A percentile compares a stretch with the other conserved stretches of the same genome.
These are phyloP conservation scores for Agriopis aurantiaria DNA, from an alignment of 2,888 invertebrate species.

Conservation along the genomic window DNA sequence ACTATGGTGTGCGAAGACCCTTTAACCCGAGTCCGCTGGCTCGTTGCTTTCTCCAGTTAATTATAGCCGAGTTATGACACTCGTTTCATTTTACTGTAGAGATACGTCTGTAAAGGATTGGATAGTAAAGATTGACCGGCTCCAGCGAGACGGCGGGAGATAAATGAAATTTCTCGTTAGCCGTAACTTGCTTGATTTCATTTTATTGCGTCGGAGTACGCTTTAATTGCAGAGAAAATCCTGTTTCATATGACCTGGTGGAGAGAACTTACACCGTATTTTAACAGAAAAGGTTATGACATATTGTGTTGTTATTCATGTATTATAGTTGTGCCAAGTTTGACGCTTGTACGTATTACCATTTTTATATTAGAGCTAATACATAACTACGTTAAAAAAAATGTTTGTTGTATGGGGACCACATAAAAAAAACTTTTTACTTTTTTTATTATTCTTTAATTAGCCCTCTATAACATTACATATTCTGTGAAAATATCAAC, in stretches of 20 bases:
- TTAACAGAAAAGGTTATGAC: background rate
- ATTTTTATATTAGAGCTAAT: too few species aligned
- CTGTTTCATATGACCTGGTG: constrained; percentile 2
- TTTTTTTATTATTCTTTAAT: too few species aligned
- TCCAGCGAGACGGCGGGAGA: constrained; percentile 23
- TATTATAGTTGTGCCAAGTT: too few species aligned
- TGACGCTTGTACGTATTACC: too few species aligned
- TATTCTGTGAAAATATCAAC: too few species aligned
- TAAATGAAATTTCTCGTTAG: constrained; percentile 40
- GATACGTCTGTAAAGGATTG: constrained; percentile 52
- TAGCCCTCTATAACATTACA: too few species aligned
- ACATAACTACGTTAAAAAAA: too few species aligned
- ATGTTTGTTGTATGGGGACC: too few species aligned
- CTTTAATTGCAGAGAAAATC: constrained; percentile 23
- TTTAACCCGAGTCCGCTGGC: background rate
- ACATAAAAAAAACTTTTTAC: too few species aligned
- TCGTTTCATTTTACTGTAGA: constrained; percentile 45
- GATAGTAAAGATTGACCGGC: constrained; percentile 47
- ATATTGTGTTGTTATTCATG: background rate
- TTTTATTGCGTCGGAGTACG: constrained; percentile 25
- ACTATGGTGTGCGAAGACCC: background rate
- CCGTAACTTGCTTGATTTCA: constrained; percentile 27
- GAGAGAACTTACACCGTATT: background rate
- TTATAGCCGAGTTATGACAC: constrained; percentile 48
- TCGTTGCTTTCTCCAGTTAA: constrained; percentile 39